Base-by-base conservation (phyloP, 2,888 invertebrate species). In the Chrysomela aeneicollis region DNA sequence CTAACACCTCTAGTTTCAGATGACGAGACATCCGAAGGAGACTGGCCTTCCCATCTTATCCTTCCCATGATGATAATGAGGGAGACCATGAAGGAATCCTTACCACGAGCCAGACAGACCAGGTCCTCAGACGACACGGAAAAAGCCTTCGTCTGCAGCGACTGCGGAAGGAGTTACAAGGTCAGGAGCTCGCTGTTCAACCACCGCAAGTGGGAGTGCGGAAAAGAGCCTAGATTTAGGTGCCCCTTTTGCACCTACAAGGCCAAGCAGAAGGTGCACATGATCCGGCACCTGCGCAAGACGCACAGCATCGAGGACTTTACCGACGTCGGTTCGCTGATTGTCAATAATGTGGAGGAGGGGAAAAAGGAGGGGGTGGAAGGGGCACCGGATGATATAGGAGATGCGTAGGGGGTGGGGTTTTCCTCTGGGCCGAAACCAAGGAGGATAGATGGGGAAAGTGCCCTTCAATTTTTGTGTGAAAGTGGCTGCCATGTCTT, bases 221-320 rank as follows among this genome's bases (percentile, higher is more conserved):
- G 66, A 15, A 71, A 69, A 59, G 67, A 66, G 35, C 70, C 70
- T 8, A 50, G 63, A 32, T 68, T 69, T 21, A 53, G 61, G 51
- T 72, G 72, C n/a, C 51, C 64, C 4, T 58, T 54, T 59, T 92
- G 92, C 82, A 85, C 87, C 26, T 92, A 92, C 84, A 87, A 87
- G 75, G 91, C 92, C 68, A 90, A 92, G 77, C 92, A 92, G 80
- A 85, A 91, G 54, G 91, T 91, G 74, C 92, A 92, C 83, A 85
- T 92, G 18, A 90, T 90, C 73, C 90, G 91, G 22, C 92, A 92
- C 81, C 90, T 90, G 73, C 86, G 91, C 73, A 70, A 65, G 17
- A 63, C 62, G n/a, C 66, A 66, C 18, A 59, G 59, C 22, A 51
- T 66, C 9, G 32, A 37, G n/a, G 26, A 54, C 50, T 37, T 50